Base-by-base conservation (phyloP, 37 sponge, comb jelly and placozoan species). In the Oscarella lobularis region DNA sequence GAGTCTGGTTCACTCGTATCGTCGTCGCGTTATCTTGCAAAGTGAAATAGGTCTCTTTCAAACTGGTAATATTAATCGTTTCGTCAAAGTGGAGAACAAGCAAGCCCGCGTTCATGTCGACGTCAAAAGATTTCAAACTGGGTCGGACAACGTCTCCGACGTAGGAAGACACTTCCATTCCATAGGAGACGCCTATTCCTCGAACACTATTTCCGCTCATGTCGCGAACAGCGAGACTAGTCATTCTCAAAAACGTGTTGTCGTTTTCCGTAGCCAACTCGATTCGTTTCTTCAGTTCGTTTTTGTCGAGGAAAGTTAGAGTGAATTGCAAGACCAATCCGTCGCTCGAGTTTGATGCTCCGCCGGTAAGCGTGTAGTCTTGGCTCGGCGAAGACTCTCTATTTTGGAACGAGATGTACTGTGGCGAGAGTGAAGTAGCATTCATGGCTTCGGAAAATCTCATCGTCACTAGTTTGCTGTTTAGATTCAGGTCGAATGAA, bases 41-140 rank as follows among this genome's bases (percentile, higher is more conserved):
- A 30, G 85, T 84, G 40, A 86, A 84, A 20, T 38, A 38, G 5
- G 67, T 39, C n/a, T 81, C 67, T 4, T 73, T 39, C 39, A 93
- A 39, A n/a, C 90, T 82, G 39, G 73, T 74, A 34, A 81, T 84
- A 82, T 93, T 84, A 34, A 93, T 90, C 29, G 94, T 93, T 41
- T 93, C 90, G 75, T 87, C 86, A 76, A 93, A 93, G 69, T 86
- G 84, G 0, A 93, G 79, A 1, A 71, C 67, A 2, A 93, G 69
- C 5, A 86, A 38, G 33, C 94, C 94, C 31, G 39, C 41, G 69
- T 93, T 67, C 90, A 93, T 89, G 60, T 93, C 87, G 0, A 93
- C 66, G 71, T 86, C 87, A 76, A 90, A 93, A 0, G 87, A 85
- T 35, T 72, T 39, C 65, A 93, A 67, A 20, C 66, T 67, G 31